Conservation (phyloP, 2,888 invertebrate species). For the Luperina testacea region DNA sequence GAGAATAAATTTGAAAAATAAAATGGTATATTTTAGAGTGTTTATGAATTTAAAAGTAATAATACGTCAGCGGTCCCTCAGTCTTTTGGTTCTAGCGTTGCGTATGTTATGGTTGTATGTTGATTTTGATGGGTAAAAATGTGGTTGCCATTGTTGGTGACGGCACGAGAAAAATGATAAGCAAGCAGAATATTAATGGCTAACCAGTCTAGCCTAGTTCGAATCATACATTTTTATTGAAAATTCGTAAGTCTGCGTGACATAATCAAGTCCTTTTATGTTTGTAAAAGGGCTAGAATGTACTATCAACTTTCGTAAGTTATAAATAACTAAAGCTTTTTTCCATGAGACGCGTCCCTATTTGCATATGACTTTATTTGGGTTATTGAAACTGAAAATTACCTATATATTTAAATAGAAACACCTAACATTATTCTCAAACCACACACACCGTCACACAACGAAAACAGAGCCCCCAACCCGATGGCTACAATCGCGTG, state of each 20-base stretch:
- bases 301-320: no score
- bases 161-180: slow-evolving; percentile 49
- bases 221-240: no score
- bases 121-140: slow-evolving; percentile 81
- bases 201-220: background rate
- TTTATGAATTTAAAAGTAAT: slow-evolving; percentile 88
- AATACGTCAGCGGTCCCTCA: slow-evolving; percentile 86
- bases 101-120: slow-evolving; percentile 82
- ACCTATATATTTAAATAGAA: no score
- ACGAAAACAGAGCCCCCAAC: slow-evolving; percentile 68
- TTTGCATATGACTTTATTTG: no score
- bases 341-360: no score
- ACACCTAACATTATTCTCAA: background rate
- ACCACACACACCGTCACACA: slow-evolving; percentile 38
- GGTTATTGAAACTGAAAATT: no score
- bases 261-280: no score
- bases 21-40: slow-evolving; percentile 61
- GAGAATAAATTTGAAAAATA: slow-evolving; percentile 45
- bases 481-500: slow-evolving; percentile 81
- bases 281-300: no score
- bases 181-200: background rate
- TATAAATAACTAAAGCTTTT: no score
- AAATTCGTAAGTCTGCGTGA: no score
- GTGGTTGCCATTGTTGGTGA: slow-evolving; percentile 72
- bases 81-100: slow-evolving; percentile 85